Base-by-base conservation (phyloP, 2,797 vertebrate genomes). In the Salmo trutta region DNA sequence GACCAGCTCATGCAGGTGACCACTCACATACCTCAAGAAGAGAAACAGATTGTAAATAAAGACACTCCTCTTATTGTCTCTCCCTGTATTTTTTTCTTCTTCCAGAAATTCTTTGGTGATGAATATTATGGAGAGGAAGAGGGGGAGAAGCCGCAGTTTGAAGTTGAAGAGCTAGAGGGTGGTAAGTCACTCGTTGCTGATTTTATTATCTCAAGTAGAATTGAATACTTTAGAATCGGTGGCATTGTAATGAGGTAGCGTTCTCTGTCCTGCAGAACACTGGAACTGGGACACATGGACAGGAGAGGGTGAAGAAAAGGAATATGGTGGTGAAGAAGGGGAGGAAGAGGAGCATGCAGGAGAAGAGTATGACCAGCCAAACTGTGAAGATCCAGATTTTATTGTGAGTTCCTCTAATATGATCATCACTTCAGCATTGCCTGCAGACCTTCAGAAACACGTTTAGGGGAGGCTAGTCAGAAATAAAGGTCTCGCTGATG, bases 231-330 rank as follows among this genome's bases (percentile, higher is more conserved):
- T 67, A 17, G 41, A 47, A 12, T 17, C 29, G 4, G 65, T 67
- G 65, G 5, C 65, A 2, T 7, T 33, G 68, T 70, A 47, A 70
- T 7, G 3, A 41, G 27, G n/a, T n/a, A 2, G 56, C 7, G 6
- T 47, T 73, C 41, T 47, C 14, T 71, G n/a, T 72, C 0, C 56
- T 6, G 14, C 88, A 97, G 97, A 93, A 6, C 91, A 93, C 69
- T 98, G 96, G 97, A 98, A 97, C 90, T 98, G 97, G 97, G 97
- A 98, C 83, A 91, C 80, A 0, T 98, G 96, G 96, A 93, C 88
- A 0, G 95, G 95, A 67, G 91, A 91, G 71, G 85, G 68, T 0
- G 78, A 0, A 24, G 76, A 89, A 17, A 85, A 77, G 3, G 29
- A 15, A 0, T 71, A 17, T 31, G 84, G 69, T 27, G 73, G 79